Evolutionary conservation across 2,888 invertebrate genomes (phyloP), one percentile per base, ranked within the genome.

Genomic region (Embidobia sp.): DNA sequence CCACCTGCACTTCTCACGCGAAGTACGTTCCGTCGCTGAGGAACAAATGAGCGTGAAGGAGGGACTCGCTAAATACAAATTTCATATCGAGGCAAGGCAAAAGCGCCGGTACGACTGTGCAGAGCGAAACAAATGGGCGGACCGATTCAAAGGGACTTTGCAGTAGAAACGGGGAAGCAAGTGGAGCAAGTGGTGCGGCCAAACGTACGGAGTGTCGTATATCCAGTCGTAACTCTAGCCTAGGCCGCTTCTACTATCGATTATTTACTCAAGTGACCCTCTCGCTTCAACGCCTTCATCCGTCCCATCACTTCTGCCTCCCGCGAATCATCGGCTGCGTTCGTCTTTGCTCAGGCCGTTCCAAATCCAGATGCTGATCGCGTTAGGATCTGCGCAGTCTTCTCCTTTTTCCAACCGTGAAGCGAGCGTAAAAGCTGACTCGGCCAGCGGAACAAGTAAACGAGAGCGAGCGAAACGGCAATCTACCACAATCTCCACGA

Each of bases 241-340:
- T 80, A 78, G 79, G 70, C 8, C 27, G 80, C 80, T 79, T 67
- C 77, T 67, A 51, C 80, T 85, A 85, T 84, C 83, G 84, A 85
- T 85, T 85, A 84, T 83, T 83, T 78, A 80, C 80, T 82, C 77
- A 77, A 79, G 79, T 80, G 81, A 82, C 80, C 79, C 80, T 78
- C 76, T 76, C 63, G 74, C 74, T 69, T 70, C 79, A 67, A 73
- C 73, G 76, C 76, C 78, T 77, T 67, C 31, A 70, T 53, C 64
- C 57, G 53, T 63, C 40, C 73, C 55, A 46, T 63, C 51, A 61
- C 67, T 77, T 67, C 53, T 42, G 61, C 42, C 55, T 64, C 61
- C 44, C 57, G 64, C 53, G 57, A 48, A 73, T 73, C 42, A 13
- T 55, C 55, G 29, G 33, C 35, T 49, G 63, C 63, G 40, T 42